Evolutionary conservation across 2,888 invertebrate species (phyloP), one percentile per base, ranked within the genome.

Genomic region (Hybos culiciformis): DNA sequence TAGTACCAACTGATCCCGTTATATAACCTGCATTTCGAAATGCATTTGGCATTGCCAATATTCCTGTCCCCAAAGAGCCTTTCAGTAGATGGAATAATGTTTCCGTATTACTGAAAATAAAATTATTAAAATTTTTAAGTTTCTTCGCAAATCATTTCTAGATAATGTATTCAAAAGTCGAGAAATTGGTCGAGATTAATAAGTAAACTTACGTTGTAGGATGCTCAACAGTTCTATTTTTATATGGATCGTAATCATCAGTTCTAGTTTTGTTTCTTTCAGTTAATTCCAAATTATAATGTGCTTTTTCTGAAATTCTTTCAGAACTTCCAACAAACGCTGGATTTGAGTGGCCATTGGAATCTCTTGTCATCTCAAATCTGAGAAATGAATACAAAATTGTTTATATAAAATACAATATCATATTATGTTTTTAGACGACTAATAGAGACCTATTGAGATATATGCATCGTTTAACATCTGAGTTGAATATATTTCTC

Each of bases 21-120:
- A 63, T 45, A 41, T 63, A 67, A 23, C 67, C 67, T 1, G 83
- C 73, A 65, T 83, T 76, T 53, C 70, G 71, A 56, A 85, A 78
- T 15, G 83, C 84, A 55, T 78, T 62, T n/a, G 67, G 66, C 67
- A 96, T 86, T 15, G 94, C 93, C 43, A 96, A 69, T 48, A 96
- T 83, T 3, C 96, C 96, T 0, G 92, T 92, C 4, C 96, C 96
- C 50, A 94, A 73, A 59, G 90, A 88, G 24, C 90, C 93, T 63
- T 94, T 94, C 42, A 94, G 70, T 56, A 94, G 68, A 63, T 94
- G 91, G 59, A 88, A 82, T 58, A 93, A 73, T 0, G 91, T 88
- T 56, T 91, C 87, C 49, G 74, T 60, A 62, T 90, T 88, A 46
- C 91, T 91, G 67, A 14, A 67, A n/a, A 7, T 26, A 12, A 18